Evolutionary conservation across 2,888 invertebrate species (phyloP).

Genomic region (Lacanobia oleracea): DNA sequence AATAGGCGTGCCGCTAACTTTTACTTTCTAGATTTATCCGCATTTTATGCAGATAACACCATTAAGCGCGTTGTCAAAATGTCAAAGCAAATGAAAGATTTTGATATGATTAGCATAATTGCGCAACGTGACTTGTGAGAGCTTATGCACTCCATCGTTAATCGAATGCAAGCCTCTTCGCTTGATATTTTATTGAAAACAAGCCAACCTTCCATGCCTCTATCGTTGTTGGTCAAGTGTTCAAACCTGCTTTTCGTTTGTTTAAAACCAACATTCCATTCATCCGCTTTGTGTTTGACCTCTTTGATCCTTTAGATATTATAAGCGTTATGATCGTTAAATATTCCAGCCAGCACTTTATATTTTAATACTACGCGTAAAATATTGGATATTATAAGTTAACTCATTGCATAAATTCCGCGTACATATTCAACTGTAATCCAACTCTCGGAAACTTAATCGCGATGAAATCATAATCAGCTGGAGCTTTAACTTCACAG

Average conservation of each 20-base stretch:
- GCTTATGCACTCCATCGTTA: constrained; percentile 78
- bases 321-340: constrained; percentile 24
- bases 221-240: constrained; percentile 22
- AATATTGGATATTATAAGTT: constrained; percentile 34
- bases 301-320: constrained; percentile 33
- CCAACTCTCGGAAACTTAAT: constrained; percentile 33
- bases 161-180: constrained; percentile 79
- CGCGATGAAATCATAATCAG: constrained; percentile 51
- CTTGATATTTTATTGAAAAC: constrained; percentile 66
- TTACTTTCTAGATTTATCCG: constrained; percentile 73
- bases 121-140: constrained; percentile 73
- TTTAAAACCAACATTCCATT: constrained; percentile 53
- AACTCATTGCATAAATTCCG: constrained; percentile 27
- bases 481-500: constrained; percentile 46
- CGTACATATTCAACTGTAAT: constrained; percentile 34
- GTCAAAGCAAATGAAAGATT: constrained; percentile 76
- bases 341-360: constrained; percentile 18
- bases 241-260: constrained; percentile 50
- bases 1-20: constrained; percentile 65
- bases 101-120: constrained; percentile 82
- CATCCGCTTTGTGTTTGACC: constrained; percentile 31
- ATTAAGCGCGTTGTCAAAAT: constrained; percentile 65
- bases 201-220: constrained; percentile 27
- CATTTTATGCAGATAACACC: constrained; percentile 61
- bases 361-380: constrained; percentile 21